Evolutionary conservation across 1,140 invertebrate species (phyloP), one percentile per base, ranked within the genome.

Genomic region (Aphelenchoides besseyi): DNA sequence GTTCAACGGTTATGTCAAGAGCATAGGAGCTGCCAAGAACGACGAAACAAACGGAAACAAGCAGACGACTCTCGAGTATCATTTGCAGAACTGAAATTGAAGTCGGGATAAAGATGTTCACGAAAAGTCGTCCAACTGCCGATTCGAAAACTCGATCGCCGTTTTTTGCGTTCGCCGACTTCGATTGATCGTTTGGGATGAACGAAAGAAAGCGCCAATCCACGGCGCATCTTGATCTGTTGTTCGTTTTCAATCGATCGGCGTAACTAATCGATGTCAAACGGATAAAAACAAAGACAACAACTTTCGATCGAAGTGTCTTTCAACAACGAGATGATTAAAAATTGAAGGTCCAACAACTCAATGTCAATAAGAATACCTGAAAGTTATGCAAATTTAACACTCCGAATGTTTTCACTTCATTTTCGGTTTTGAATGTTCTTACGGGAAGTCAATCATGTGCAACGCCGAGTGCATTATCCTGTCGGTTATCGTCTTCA

Each of bases 1-100:
- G 52, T 30, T 71, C 75, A 2, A 36, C 12, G 2, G 62, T 79
- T 37, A 79, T 28, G n/a, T 67, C 61, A 2, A 23, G 23, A 29
- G 52, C 18, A 35, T 29, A 2, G 23, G 1, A 28, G 55, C 12
- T 28, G 29, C 12, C 1, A 59, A 12, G 12, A 28, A 59, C 12
- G 29, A 5, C 16, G 29, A 30, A 1, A 28, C n/a, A 30, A 5
- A 3, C 12, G 12, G 29, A 28, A 59, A 30, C 16, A 59, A 41
- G n/a, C 37, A 41, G 37, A 41, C 5, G 37, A 8, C 5, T 8
- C n/a, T 41, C 5, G 5, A 41, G 5, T 41, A 8, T 41, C 5
- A 41, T 5, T 41, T 8, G 5, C 5, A 41, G 37, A 41, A 41
- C 5, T 8, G 5, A n/a, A 41, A 41, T 5, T 41, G 5, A n/a